Evolutionary conservation across 2,888 invertebrate species (phyloP).

Genomic region (Cantharis lateralis): DNA sequence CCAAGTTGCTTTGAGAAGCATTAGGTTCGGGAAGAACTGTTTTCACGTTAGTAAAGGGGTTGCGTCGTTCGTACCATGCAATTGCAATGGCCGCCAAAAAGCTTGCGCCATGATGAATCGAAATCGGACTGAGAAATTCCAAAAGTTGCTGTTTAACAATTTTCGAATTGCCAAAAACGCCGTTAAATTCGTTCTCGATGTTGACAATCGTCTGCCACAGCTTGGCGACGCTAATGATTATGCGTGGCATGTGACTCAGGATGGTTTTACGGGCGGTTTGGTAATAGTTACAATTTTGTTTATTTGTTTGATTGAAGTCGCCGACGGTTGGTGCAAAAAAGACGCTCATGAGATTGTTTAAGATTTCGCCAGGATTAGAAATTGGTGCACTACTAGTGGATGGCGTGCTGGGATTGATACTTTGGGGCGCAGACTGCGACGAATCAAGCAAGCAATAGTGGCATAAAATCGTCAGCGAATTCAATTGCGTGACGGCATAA

Average conservation of each 20-base stretch:
- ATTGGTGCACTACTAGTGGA: slow-evolving; percentile 50
- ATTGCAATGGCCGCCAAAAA: slow-evolving; percentile 83
- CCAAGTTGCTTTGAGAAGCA: slow-evolving; percentile 73
- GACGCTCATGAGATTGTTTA: slow-evolving; percentile 80
- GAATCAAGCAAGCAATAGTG: slow-evolving; percentile 81
- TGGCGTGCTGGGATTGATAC: slow-evolving; percentile 46
- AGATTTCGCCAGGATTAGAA: slow-evolving; percentile 71
- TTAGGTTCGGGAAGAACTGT: slow-evolving; percentile 67
- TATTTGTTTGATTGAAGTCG: slow-evolving; percentile 48
- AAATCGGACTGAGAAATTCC: slow-evolving; percentile 83
- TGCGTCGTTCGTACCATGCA: slow-evolving; percentile 79
- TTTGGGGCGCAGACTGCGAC: slow-evolving; percentile 51
- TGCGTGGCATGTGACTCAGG: slow-evolving; percentile 77
- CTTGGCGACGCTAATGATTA: slow-evolving; percentile 77
- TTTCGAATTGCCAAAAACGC: slow-evolving; percentile 65
- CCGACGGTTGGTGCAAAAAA: slow-evolving; percentile 69
- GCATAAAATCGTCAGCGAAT: slow-evolving; percentile 76
- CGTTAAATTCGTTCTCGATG: slow-evolving; percentile 57
- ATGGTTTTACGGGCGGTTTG: slow-evolving; percentile 72
- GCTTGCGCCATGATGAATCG: slow-evolving; percentile 78
- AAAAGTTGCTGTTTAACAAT: slow-evolving; percentile 78
- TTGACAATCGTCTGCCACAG: slow-evolving; percentile 74
- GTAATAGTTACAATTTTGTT: slow-evolving; percentile 54
- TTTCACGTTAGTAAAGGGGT: slow-evolving; percentile 56
- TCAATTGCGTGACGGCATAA: slow-evolving; percentile 77